A percentile compares a stretch with the other conserved stretches of the same genome.
phyloP scores from a whole-genome alignment of 2,797 vertebrate species.

The Lutjanus argentimaculatus region DNA sequence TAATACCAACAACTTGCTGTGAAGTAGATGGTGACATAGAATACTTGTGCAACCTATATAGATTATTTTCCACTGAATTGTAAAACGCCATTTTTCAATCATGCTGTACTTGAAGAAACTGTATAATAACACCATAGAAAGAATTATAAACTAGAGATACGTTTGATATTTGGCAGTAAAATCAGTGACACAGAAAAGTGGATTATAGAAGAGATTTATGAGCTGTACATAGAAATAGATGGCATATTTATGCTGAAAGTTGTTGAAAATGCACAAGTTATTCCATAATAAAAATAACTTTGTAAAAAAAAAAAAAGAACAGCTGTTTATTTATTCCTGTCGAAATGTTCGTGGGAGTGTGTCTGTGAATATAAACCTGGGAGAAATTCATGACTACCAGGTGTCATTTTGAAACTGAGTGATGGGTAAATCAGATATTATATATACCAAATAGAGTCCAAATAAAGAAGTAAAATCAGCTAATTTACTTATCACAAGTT shows the following conservation, averaged over 20 bases:
- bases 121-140: constrained; percentile 58
- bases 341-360: background rate
- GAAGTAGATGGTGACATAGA: constrained; percentile 68
- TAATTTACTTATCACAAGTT: background rate
- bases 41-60: constrained; percentile 69
- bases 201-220: constrained; percentile 55
- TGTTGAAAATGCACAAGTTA: constrained; percentile 71
- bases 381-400: background rate
- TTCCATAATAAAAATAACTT: constrained; percentile 86
- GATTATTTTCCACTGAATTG: constrained; percentile 60
- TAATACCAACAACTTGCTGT: constrained; percentile 70
- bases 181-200: constrained; percentile 36
- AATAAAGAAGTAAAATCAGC: background rate
- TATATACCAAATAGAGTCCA: no score
- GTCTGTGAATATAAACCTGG: background rate
- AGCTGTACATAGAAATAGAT: constrained; percentile 83
- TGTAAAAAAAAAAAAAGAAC: constrained; percentile 55
- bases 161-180: constrained; percentile 35
- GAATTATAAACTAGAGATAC: constrained; percentile 43
- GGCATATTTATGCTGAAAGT: constrained; percentile 83
- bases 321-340: constrained; percentile 16
- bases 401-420: background rate
- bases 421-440: background rate
- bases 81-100: constrained; percentile 46
- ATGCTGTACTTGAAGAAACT: constrained; percentile 66